Evolutionary conservation across 1,140 invertebrate species (phyloP).

Genomic region (Oppia nitens): DNA sequence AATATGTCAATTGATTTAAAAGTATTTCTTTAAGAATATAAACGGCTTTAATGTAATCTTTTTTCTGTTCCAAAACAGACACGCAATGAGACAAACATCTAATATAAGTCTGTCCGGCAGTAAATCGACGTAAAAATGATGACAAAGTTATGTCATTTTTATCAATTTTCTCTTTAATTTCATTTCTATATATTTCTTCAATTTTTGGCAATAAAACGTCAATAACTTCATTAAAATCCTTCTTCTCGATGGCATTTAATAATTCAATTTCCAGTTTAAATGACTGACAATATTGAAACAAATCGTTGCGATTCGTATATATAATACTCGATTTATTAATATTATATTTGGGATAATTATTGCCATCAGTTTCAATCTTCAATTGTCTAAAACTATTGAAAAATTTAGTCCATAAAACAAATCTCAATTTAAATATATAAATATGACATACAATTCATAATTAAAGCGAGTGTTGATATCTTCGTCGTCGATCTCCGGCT

Average conservation of each 20-base stretch:
- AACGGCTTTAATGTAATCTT: constrained; percentile 32
- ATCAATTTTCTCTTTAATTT: constrained; percentile 2
- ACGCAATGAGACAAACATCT: constrained; percentile 31
- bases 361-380: constrained; percentile 33
- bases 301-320: constrained; percentile 29
- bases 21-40: constrained; percentile 28
- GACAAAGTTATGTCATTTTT: constrained; percentile 25
- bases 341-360: constrained; percentile 32
- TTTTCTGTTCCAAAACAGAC: constrained; percentile 32
- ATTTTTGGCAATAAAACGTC: constrained; percentile 21
- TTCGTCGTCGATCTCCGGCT: constrained; percentile 31
- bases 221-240: constrained; percentile 24
- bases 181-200: constrained; percentile 15
- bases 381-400: constrained; percentile 31
- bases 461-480: constrained; percentile 25
- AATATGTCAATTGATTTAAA: constrained; percentile 28
- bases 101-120: constrained; percentile 30
- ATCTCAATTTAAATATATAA: constrained; percentile 19
- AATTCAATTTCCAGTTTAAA: constrained; percentile 25
- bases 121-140: constrained; percentile 31
- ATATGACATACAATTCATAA: constrained; percentile 9
- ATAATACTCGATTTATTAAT: constrained; percentile 29
- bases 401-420: constrained; percentile 26
- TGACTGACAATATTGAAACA: constrained; percentile 28
- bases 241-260: constrained; percentile 22